Evolutionary conservation across 2,113 vertebrate species (phyloP), one percentile per base, ranked within the genome.

Genomic region (Mormyrus lacerda): DNA sequence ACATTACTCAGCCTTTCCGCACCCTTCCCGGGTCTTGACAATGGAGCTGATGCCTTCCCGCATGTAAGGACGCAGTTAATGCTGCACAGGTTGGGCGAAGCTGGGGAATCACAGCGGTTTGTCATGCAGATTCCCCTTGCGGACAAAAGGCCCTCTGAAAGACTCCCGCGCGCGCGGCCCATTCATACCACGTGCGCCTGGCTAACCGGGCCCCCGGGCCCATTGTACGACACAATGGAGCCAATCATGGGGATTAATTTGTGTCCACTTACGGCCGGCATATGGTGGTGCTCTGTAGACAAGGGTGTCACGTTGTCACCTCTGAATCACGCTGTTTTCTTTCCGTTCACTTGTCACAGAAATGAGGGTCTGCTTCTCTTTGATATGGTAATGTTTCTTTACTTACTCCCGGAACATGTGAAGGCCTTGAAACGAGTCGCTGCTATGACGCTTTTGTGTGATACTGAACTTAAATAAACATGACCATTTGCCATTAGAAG

Each of bases 241-340:
- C 91, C 96, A 94, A 95, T 92, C 93, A 91, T 91, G 92, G 93
- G 95, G 95, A 95, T 96, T 95, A 93, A 93, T 89, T 92, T 94
- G 94, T 93, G 95, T 95, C 94, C 95, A 94, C 94, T 97, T 95
- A 95, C 96, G 96, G 95, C 95, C 93, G 95, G 94, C 97, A 96
- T 96, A 96, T 95, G 96, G 93, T 96, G 94, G 96, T 97, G 94
- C 90, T 76, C 91, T 93, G 92, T 95, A 95, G 94, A 96, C 93
- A 94, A 94, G 95, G 95, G 95, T 95, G 95, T 94, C 95, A 91
- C 91, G 92, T 89, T 90, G 90, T 94, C 96, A 96, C 95, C 96
- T 94, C 92, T 91, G 92, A 94, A 93, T 93, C 93, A 93, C 93
- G 27, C 91, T 69, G 87, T 94, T 94, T 94, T 94, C 95, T 91